phyloP scores from a whole-genome alignment of 2,113 vertebrate species.

The cat (Felis catus) region DNA sequence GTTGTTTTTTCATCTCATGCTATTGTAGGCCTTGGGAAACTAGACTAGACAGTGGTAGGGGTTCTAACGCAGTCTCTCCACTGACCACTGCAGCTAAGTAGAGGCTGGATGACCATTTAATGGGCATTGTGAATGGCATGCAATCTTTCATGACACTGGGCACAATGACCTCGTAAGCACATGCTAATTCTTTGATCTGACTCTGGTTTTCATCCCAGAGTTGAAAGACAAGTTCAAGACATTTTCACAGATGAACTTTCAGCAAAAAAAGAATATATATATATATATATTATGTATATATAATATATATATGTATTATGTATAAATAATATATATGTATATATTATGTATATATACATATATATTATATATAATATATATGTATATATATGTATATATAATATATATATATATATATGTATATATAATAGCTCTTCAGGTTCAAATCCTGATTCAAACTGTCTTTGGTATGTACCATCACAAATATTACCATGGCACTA shows the following conservation, averaged over 20 bases:
- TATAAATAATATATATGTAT: too few relatives aligned
- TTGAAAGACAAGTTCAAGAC: background rate
- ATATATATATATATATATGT: too few relatives aligned
- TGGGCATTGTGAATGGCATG: background rate
- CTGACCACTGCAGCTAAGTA: too few relatives aligned
- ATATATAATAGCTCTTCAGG: background rate
- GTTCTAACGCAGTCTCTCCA: background rate
- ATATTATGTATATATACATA: too few relatives aligned
- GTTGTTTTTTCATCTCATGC: background rate
- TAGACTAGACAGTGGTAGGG: background rate
- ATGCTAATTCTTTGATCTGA: background rate
- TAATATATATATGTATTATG: too few relatives aligned
- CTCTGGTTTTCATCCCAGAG: background rate
- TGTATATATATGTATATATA: too few relatives aligned
- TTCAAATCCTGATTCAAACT: background rate
- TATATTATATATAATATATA: too few relatives aligned
- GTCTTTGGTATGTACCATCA: background rate
- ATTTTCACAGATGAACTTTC: background rate
- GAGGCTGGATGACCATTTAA: background rate
- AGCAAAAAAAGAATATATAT: background rate
- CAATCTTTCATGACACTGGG: background rate
- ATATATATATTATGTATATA: too few relatives aligned
- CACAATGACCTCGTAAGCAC: background rate
- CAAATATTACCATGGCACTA: background rate
- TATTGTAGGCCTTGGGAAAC: background rate